phyloP scores from a whole-genome alignment of 2,797 vertebrate genomes.

The Leptodactylus fallax region DNA sequence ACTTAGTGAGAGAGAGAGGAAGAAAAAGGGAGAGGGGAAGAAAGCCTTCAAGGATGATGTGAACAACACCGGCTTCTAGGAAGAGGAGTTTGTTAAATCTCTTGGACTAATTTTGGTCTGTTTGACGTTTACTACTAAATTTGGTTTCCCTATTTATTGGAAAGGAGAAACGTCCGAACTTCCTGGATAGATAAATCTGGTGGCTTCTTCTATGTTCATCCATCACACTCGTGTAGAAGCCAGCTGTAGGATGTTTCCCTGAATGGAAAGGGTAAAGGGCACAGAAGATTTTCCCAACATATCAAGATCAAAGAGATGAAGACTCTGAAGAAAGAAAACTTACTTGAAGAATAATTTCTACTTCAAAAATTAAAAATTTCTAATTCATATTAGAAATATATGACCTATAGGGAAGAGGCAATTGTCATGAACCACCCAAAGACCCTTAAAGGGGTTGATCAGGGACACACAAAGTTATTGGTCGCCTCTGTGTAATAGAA shows the following conservation, averaged over 20 bases:
- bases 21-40: not conserved
- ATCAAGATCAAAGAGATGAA: not conserved
- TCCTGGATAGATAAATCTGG: conserved; percentile 3
- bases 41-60: conserved; percentile 26
- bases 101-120: conserved; percentile 71
- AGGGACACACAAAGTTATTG: too few relatives aligned
- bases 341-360: not conserved
- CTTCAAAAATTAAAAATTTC: not conserved
- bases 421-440: not conserved
- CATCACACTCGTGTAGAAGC: not conserved
- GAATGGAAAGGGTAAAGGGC: not conserved
- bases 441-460: too few relatives aligned
- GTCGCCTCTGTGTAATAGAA: too few relatives aligned
- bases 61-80: conserved; percentile 56
- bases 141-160: not conserved
- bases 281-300: not conserved
- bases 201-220: not conserved
- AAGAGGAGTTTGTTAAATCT: conserved; percentile 70
- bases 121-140: conserved; percentile 74
- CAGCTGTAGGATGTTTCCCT: not conserved
- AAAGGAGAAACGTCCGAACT: not conserved
- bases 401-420: too few relatives aligned
- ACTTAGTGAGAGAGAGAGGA: conserved; percentile 63
- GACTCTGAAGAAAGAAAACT: not conserved
- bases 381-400: not conserved